Percentiles rank a stretch among this genome's conserved stretches.
These are phyloP conservation scores for Sminthopsis crassicaudata DNA, from an alignment of 2,113 vertebrate species.

Conservation along the genomic window DNA sequence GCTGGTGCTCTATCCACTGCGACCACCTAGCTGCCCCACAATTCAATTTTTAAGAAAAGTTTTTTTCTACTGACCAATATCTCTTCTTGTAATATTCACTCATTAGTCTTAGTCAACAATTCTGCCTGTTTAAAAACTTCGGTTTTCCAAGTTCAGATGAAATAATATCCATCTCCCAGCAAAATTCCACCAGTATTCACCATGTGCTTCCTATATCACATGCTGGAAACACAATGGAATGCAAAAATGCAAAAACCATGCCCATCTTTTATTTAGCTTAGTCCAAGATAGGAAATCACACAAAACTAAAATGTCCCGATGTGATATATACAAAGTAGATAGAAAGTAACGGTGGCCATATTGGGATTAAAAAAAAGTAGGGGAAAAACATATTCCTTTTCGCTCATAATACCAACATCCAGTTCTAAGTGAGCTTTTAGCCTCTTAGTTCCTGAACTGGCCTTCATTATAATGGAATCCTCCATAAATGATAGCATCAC, in stretches of 20 bases:
- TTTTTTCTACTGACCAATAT: background rate
- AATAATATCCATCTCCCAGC: background rate
- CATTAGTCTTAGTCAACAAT: background rate
- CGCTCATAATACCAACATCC: background rate
- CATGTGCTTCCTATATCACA: background rate
- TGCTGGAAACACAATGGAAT: background rate
- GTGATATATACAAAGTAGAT: background rate
- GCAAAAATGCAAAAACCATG: background rate
- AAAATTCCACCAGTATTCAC: background rate
- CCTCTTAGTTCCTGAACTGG: background rate
- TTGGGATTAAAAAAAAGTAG: background rate
- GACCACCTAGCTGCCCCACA: too few species aligned
- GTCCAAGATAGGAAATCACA: background rate
- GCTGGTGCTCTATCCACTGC: too few species aligned
- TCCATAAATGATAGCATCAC: background rate
- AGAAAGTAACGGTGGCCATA: background rate
- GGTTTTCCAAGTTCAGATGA: background rate
- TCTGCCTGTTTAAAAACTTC: background rate
- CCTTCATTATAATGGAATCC: background rate
- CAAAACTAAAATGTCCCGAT: background rate
- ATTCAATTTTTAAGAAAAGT: background rate
- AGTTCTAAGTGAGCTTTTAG: background rate
- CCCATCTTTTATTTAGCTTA: background rate
- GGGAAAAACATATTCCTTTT: background rate
- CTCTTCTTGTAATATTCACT: background rate